Percentiles rank a stretch among this genome's conserved stretches.
These are phyloP conservation scores for Stenurella melanura DNA, from an alignment of 2,888 invertebrate species.

Conservation along the genomic window DNA sequence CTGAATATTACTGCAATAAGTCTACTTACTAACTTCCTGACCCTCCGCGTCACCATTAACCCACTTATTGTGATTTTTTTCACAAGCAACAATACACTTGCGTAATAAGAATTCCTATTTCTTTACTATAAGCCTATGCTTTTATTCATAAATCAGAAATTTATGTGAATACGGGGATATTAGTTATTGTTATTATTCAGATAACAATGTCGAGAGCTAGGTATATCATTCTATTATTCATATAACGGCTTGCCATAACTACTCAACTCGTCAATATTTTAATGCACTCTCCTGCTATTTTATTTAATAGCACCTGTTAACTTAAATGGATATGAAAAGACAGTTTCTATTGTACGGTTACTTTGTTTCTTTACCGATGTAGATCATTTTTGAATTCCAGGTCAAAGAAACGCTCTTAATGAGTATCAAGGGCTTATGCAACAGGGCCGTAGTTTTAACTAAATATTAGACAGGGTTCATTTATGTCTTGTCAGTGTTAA, in stretches of 20 bases:
- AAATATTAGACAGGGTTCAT: too few species aligned
- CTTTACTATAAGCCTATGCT: background rate
- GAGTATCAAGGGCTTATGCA: background rate
- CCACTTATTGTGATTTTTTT: background rate
- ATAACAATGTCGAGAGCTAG: background rate
- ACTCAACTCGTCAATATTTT: conserved; percentile 15
- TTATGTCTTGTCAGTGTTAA: too few species aligned
- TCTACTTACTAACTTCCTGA: too few species aligned
- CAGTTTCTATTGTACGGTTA: conserved; percentile 16
- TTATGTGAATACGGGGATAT: background rate
- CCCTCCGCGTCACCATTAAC: background rate
- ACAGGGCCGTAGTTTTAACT: too few species aligned
- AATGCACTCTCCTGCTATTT: conserved; percentile 31
- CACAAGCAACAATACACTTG: background rate
- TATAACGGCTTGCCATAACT: background rate
- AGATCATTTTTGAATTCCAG: background rate
- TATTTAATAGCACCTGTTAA: conserved; percentile 23
- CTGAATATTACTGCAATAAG: too few species aligned
- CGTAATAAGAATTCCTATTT: background rate
- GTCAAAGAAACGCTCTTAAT: background rate
- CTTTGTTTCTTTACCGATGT: background rate
- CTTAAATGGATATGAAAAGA: conserved; percentile 22
- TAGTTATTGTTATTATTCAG: background rate
- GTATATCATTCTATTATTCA: background rate
- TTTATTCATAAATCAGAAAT: background rate